Conservation (phyloP, 2,888 invertebrate species). For the Aspidiotus rigidus region DNA sequence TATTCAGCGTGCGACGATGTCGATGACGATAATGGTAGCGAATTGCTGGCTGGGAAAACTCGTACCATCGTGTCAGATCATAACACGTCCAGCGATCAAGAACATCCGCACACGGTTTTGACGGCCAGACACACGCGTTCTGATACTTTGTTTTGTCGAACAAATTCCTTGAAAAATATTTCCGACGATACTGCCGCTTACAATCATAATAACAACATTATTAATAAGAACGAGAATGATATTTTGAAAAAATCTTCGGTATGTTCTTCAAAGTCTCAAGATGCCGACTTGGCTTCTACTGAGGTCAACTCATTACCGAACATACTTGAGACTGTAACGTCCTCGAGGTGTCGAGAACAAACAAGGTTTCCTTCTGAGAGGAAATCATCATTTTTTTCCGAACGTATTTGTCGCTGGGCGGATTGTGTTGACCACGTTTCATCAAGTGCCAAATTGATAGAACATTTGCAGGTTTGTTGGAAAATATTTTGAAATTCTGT, state of each 20-base stretch:
- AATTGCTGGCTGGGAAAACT: neutral
- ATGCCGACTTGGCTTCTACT: too few species aligned
- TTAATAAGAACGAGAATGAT: slow-evolving; percentile 32
- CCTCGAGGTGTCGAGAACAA: slow-evolving; percentile 6
- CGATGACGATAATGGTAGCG: slow-evolving; percentile 1
- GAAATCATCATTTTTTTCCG: slow-evolving; percentile 6
- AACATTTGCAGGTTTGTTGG: slow-evolving; percentile 67
- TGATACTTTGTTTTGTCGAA: neutral
- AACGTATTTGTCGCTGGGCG: slow-evolving; percentile 61
- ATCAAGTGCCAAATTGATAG: slow-evolving; percentile 68
- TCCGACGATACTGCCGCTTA: neutral
- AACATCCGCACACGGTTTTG: neutral
- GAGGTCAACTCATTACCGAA: neutral
- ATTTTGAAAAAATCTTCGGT: neutral
- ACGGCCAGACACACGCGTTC: neutral
- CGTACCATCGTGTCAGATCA: neutral
- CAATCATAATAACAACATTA: slow-evolving; percentile 24
- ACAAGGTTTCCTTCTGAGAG: slow-evolving; percentile 22
- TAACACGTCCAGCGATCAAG: slow-evolving; percentile 4
- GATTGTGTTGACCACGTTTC: slow-evolving; percentile 71
- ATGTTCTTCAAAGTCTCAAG: neutral
- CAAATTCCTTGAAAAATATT: neutral
- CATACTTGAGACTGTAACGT: neutral
- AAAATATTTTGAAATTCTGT: slow-evolving; percentile 12
- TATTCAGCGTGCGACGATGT: slow-evolving; percentile 13